phyloP scores from a whole-genome alignment of 2,113 vertebrate species.

The Macquaria ambigua region DNA sequence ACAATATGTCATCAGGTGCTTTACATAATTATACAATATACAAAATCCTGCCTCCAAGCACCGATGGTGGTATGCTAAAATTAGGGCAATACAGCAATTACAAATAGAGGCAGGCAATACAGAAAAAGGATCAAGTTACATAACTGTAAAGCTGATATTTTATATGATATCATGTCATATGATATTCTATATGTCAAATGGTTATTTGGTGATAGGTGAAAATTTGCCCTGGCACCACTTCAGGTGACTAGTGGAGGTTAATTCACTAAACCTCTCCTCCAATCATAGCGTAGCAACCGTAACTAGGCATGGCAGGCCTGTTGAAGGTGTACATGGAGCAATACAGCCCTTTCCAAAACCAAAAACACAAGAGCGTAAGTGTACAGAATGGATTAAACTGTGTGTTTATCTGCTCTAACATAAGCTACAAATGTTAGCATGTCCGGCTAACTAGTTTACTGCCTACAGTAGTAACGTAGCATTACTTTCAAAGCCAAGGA shows the following conservation, averaged over 20 bases:
- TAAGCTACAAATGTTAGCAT: too few species aligned
- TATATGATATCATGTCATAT: too few species aligned
- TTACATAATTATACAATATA: neutral
- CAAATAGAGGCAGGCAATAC: neutral
- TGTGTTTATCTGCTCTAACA: too few species aligned
- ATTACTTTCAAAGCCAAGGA: too few species aligned
- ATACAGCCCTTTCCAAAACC: too few species aligned
- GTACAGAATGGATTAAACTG: too few species aligned
- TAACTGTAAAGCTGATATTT: neutral
- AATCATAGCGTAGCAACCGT: neutral
- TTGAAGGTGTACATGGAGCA: neutral
- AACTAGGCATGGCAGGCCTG: neutral
- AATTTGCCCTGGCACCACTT: neutral
- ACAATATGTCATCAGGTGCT: neutral
- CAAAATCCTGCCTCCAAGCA: too few species aligned
- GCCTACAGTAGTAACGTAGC: too few species aligned
- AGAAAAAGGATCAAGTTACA: neutral
- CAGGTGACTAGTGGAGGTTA: neutral
- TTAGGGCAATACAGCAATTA: neutral
- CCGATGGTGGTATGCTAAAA: neutral
- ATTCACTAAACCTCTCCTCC: neutral
- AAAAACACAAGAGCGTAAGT: too few species aligned
- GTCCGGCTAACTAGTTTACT: too few species aligned
- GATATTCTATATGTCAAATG: neutral
- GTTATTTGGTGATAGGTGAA: neutral